Percentiles rank a stretch among this genome's conserved stretches.
These are phyloP conservation scores for Nephila pilipes DNA, from an alignment of 1,140 invertebrate species.

Conservation along the genomic window DNA sequence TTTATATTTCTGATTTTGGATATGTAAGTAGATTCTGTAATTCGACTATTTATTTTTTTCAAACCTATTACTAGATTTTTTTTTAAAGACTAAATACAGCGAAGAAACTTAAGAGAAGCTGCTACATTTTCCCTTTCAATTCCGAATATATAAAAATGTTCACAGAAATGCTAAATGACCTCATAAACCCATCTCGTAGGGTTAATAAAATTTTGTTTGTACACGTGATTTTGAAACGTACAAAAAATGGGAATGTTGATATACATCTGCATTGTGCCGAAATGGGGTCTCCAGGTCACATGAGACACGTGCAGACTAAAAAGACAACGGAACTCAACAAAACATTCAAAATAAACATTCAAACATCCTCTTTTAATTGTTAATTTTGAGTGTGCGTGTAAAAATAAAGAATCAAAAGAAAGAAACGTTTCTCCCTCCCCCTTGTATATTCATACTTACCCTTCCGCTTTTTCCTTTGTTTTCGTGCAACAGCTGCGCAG, in stretches of 20 bases:
- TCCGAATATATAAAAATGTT: no score
- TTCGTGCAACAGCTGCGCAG: slow-evolving; percentile 15
- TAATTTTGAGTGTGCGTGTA: background rate
- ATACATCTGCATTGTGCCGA: background rate
- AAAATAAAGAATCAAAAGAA: background rate
- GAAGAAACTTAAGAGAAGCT: no score
- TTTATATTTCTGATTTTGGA: no score
- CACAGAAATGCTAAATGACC: no score
- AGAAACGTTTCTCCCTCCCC: background rate
- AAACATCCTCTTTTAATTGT: slow-evolving; percentile 33
- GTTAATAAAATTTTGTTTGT: background rate
- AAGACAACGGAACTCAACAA: background rate
- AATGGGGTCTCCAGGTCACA: background rate
- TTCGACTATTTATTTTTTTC: no score
- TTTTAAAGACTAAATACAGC: no score
- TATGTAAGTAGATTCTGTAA: no score
- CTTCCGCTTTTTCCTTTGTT: background rate
- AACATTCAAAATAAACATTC: background rate
- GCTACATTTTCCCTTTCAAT: no score
- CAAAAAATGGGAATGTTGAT: background rate
- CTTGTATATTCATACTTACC: background rate
- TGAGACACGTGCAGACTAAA: background rate
- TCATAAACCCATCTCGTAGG: no score
- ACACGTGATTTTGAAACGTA: background rate
- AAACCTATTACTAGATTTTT: no score